Conservation (phyloP, 2,113 vertebrate species). For the Pogona vitticeps region DNA sequence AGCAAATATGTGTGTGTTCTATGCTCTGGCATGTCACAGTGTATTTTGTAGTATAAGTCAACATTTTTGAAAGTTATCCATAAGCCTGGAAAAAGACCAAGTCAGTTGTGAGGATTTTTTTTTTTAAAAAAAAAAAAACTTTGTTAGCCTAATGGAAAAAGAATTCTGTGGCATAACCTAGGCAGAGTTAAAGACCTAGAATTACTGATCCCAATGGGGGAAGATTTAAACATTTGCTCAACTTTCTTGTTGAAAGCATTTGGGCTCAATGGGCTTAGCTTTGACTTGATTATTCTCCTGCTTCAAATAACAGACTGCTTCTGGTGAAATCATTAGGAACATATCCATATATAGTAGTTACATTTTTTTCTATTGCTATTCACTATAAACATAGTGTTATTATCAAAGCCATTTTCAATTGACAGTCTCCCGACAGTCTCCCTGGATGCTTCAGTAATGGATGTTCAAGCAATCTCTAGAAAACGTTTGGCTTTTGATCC, state of each 20-base stretch:
- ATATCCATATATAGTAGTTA: background rate
- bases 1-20: slow-evolving; percentile 38
- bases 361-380: background rate
- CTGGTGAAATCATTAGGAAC: background rate
- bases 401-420: background rate
- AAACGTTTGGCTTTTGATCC: background rate
- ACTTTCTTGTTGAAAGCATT: background rate
- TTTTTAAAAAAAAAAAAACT: background rate
- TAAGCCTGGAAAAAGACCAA: background rate
- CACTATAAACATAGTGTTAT: background rate
- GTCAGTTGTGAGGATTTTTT: background rate
- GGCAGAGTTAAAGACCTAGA: background rate
- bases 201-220: background rate
- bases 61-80: slow-evolving; percentile 37
- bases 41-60: slow-evolving; percentile 33
- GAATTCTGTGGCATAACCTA: background rate
- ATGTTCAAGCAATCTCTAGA: background rate
- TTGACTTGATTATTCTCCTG: background rate
- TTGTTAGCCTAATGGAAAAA: slow-evolving; percentile 28
- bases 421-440: background rate
- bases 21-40: slow-evolving; percentile 33
- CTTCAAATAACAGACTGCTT: background rate
- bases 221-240: background rate
- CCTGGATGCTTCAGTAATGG: background rate
- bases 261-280: background rate